Base-by-base conservation (phyloP, 2,113 vertebrate species). In the Prionailurus viverrinus region DNA sequence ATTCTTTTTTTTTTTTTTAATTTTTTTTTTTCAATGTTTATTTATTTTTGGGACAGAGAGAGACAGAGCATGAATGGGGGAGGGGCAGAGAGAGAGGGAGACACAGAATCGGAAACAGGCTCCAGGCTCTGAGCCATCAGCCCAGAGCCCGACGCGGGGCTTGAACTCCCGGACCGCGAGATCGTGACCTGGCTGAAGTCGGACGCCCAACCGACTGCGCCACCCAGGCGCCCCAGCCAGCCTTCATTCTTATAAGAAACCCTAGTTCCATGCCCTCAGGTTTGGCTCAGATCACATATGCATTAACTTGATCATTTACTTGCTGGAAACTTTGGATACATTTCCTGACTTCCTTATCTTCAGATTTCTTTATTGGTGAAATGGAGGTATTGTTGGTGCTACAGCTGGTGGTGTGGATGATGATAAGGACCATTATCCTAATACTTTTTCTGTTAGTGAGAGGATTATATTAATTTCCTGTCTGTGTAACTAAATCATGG, bases 341-440 rank as follows among this genome's bases (percentile, higher is more conserved):
- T 61, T 13, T 13, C 10, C 27, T 48, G 25, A 69, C 51, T 89
- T 96, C 39, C 29, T 88, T 51, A 80, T 74, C 11, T 85, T 51
- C 65, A 82, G 29, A 79, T 81, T 81, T 83, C 48, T 91, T 89
- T 85, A 74, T 89, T 84, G 83, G 31, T 91, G 61, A 89, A 82
- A 48, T 68, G 25, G 29, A 89, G 16, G 39, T 53, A 51, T 65
- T 45, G 21, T 88, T 76, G 14, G 5, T 78, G 14, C 63, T 69
- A 19, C 31, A 36, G n/a, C 21, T 78, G 41, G 5, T 61, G 12
- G 0, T 84, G 11, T 69, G 39, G 63, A 68, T 91, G 51, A 25
- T 93, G 48, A 33, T 12, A 4, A 2, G 61, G 27, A 31, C 31
- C 13, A 29, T 66, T 12, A 27, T 69, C 13, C 63, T 74, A 7